These are phyloP conservation scores for Choloepus hoffmanni DNA, from an alignment of 2,113 vertebrate genomes.

Conservation along the genomic window DNA sequence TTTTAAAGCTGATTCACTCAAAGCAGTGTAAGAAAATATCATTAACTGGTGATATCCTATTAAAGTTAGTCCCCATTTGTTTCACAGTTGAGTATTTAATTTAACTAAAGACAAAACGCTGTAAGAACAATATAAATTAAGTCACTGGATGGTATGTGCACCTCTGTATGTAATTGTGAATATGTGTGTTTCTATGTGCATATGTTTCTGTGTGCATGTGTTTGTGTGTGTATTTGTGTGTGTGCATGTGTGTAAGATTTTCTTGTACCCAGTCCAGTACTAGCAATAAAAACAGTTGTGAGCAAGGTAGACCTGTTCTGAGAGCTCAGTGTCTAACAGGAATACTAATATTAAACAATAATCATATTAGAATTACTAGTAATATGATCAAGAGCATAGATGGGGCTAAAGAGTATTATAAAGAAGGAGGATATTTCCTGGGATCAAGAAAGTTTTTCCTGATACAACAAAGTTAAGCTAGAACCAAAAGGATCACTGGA, in stretches of 20 bases:
- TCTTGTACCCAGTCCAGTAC: background rate
- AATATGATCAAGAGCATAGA: background rate
- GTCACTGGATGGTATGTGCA: background rate
- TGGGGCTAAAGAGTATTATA: background rate
- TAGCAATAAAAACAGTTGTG: background rate
- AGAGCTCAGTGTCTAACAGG: background rate
- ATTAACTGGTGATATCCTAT: background rate
- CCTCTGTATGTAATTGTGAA: background rate
- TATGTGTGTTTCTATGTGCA: background rate
- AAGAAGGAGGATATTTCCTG: background rate
- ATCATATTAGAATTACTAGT: background rate
- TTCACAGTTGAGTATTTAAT: background rate
- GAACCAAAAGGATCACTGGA: background rate
- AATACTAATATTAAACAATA: background rate
- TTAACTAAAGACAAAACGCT: background rate
- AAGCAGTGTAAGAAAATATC: background rate
- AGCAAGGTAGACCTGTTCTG: background rate
- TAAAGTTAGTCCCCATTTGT: background rate
- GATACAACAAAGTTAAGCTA: background rate
- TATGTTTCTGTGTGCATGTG: background rate
- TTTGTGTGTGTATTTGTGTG: no score
- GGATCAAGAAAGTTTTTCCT: background rate
- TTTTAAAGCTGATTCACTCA: background rate
- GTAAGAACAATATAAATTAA: background rate
- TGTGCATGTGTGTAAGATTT: background rate